Evolutionary conservation across 2,113 vertebrate genomes (phyloP), one percentile per base, ranked within the genome.

Genomic region (Triplophysa dalaica): DNA sequence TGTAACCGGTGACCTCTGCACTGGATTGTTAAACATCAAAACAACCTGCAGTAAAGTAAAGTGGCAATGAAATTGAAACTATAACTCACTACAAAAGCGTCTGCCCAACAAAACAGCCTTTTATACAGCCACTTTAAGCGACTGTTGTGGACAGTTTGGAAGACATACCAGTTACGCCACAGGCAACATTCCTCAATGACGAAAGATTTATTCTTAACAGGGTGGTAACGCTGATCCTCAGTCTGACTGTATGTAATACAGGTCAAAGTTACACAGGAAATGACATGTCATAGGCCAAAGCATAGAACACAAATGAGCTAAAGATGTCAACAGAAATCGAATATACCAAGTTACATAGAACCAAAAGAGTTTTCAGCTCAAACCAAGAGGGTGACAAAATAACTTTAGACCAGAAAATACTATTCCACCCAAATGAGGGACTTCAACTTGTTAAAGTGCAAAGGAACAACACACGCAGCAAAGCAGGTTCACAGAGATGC

Each of bases 111-210:
- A 73, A 29, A 43, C 60, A 24, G 70, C 16, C 54, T 13, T 21
- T 21, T 14, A 58, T 10, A 41, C n/a, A 6, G n/a, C 81, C 80
- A 81, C 83, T 80, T 67, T 21, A 84, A 52, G 43, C 62, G 65
- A 64, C 74, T 85, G 81, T 86, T 84, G 66, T 33, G 58, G 73
- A 78, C 63, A 75, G 77, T 86, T 79, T 84, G 84, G 75, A 82
- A 82, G 80, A 85, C 70, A 82, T 52, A 72, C 67, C 86, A 65
- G 79, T 77, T 78, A 67, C 33, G 68, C 78, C 58, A 29, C 83
- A 86, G 79, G 82, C 69, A 77, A 79, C 81, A 77, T 77, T 85
- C 84, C 81, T 80, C 45, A 78, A 33, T 77, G 63, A 83, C 74
- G 79, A 70, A 10, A 19, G 78, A 33, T 79, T 82, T 87, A 86